A percentile compares a stretch with the other conserved stretches of the same genome.
Conservation (phyloP, 2,113 vertebrate genomes). For the Nansenia antarctica region DNA sequence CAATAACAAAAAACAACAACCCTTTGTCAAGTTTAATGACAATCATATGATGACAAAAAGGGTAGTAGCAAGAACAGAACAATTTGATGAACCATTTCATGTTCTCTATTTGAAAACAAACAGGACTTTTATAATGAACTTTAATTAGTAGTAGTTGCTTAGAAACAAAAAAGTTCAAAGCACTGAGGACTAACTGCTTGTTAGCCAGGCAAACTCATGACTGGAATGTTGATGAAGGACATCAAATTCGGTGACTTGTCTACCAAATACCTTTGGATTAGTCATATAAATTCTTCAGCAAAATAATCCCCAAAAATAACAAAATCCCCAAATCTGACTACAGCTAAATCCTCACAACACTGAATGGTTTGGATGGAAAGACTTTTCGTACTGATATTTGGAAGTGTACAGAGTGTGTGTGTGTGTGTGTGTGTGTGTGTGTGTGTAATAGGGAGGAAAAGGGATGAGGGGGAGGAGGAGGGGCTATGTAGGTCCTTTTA, state of each 20-base stretch:
- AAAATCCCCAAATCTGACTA: not conserved
- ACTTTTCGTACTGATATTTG: not conserved
- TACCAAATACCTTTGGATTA: not conserved
- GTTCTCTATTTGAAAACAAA: not conserved
- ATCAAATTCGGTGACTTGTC: not conserved
- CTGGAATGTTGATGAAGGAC: slow-evolving; percentile 11
- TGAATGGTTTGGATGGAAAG: too few species aligned
- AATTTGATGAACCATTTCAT: not conserved
- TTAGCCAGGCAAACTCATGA: not conserved
- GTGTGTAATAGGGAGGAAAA: too few species aligned
- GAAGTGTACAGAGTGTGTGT: not conserved
- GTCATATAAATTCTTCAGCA: not conserved
- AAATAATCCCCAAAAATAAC: too few species aligned
- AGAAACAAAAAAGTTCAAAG: not conserved
- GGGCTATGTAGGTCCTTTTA: slow-evolving; percentile 51
- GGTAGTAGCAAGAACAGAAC: not conserved
- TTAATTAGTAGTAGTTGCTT: not conserved
- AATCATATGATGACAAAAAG: not conserved
- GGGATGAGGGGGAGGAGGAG: too few species aligned
- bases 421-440: not conserved
- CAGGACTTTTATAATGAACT: not conserved
- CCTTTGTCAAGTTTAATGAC: not conserved
- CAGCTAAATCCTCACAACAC: not conserved
- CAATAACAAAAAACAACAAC: not conserved
- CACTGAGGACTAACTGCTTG: not conserved